Evolutionary conservation across 2,113 vertebrate genomes (phyloP).

Genomic region (Fulmarus glacialis): DNA sequence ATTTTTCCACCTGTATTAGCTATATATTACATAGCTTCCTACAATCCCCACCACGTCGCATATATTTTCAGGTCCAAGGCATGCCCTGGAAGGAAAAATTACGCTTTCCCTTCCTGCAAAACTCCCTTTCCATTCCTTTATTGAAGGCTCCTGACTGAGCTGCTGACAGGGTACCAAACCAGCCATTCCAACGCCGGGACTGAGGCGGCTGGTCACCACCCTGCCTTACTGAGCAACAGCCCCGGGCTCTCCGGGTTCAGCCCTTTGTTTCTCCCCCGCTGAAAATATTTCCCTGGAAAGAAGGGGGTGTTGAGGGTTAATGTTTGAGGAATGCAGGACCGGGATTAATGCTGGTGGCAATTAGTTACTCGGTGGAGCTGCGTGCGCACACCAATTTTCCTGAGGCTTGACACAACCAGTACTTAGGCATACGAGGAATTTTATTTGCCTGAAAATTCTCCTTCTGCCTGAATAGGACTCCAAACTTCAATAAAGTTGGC

Average conservation of each 20-base stretch:
- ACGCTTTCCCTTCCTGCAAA: background rate
- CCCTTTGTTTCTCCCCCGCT: background rate
- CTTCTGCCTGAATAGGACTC: background rate
- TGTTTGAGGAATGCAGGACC: background rate
- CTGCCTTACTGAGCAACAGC: background rate
- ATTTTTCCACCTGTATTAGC: background rate
- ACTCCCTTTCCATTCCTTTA: background rate
- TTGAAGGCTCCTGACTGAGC: background rate
- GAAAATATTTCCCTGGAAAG: background rate
- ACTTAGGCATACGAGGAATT: background rate
- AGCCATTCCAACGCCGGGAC: background rate
- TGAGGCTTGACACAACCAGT: background rate
- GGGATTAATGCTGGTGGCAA: background rate
- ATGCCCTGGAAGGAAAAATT: background rate
- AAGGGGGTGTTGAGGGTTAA: background rate
- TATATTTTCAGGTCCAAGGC: background rate
- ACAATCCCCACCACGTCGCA: rapidly evolving
- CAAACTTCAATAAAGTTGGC: background rate
- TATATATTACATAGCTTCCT: background rate
- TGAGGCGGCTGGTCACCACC: background rate
- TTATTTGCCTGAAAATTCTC: background rate
- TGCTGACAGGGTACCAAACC: background rate
- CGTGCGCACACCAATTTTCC: background rate
- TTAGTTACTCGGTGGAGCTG: background rate
- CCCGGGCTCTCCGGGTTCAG: background rate